Evolutionary conservation across 2,113 vertebrate species (phyloP), one percentile per base, ranked within the genome.

Genomic region (Atherinomorus stipes): DNA sequence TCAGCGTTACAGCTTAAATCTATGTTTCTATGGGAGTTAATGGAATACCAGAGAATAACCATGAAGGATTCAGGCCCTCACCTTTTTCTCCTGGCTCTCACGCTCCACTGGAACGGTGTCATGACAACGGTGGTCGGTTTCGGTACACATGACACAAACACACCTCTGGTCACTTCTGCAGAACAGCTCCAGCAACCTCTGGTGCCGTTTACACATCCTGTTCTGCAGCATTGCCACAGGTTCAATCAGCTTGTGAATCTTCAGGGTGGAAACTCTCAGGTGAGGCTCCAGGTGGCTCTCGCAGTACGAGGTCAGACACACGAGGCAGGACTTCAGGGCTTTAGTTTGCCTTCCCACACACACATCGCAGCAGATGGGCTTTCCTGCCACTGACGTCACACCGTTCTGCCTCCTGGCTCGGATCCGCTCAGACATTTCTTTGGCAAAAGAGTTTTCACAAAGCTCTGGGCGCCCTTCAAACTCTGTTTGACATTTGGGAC

Each of bases 221-320:
- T 77, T 89, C 71, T 91, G 86, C 34, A 93, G 83, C 62, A 78
- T 89, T 0, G 76, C 85, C 23, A 92, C 85, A 0, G 94, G 94
- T 61, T 91, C 76, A 1, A 91, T 90, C 54, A 95, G 85, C 71
- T 91, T 90, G 87, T 95, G 94, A 18, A 25, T 71, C 64, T 65
- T 90, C 58, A 92, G 58, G 12, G 74, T 85, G 47, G 83, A 9
- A 15, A 85, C 86, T 69, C 86, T 84, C 51, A 74, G 54, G 67
- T 92, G 90, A 40, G 90, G 87, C 85, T 90, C 84, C 90, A 93
- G 82, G 88, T 92, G 85, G 83, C 80, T 56, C 90, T 93, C 88
- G 0, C 95, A 95, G 74, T 94, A 93, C 2, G 94, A 95, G 25
- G 93, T 94, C 73, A 92, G 65, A 49, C 95, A 94, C 47, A 90